phyloP scores from a whole-genome alignment of 1,140 invertebrate species.

The Plectrocnemia conspersa region DNA sequence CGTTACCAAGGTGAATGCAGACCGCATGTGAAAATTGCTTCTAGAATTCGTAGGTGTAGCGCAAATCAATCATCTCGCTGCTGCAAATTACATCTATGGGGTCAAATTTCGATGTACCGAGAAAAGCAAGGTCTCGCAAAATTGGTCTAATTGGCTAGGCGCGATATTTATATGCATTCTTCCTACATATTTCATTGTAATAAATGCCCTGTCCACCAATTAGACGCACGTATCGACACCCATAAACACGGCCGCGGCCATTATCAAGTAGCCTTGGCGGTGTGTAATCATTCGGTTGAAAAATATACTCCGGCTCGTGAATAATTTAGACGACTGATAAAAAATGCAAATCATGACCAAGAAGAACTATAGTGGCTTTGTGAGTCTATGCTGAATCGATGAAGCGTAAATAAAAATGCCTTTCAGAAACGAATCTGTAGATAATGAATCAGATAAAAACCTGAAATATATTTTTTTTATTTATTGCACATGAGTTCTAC shows the following conservation, averaged over 20 bases:
- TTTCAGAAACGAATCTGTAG: no score
- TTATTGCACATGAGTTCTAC: no score
- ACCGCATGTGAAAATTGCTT: not conserved
- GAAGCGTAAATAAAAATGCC: no score
- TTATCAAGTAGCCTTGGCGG: slow-evolving; percentile 19
- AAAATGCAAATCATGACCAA: no score
- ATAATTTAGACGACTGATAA: no score
- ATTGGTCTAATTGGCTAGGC: slow-evolving; percentile 11
- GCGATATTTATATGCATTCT: slow-evolving; percentile 11
- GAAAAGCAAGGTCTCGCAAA: slow-evolving; percentile 11
- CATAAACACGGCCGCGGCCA: slow-evolving; percentile 11
- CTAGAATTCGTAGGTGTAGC: not conserved
- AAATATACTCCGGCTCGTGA: no score
- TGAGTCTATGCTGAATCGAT: no score
- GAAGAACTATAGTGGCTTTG: no score
- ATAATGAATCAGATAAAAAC: no score
- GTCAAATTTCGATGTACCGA: no score
- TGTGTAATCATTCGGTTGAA: slow-evolving; percentile 12
- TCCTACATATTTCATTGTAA: slow-evolving; percentile 12
- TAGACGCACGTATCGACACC: slow-evolving; percentile 14
- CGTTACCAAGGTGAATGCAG: not conserved
- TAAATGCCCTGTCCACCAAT: slow-evolving; percentile 15
- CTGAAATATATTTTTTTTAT: no score
- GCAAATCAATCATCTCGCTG: slow-evolving; percentile 6
- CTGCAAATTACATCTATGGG: not conserved